These are phyloP conservation scores for Acanthiza pusilla DNA, from an alignment of 2,797 vertebrate genomes.

Conservation along the genomic window DNA sequence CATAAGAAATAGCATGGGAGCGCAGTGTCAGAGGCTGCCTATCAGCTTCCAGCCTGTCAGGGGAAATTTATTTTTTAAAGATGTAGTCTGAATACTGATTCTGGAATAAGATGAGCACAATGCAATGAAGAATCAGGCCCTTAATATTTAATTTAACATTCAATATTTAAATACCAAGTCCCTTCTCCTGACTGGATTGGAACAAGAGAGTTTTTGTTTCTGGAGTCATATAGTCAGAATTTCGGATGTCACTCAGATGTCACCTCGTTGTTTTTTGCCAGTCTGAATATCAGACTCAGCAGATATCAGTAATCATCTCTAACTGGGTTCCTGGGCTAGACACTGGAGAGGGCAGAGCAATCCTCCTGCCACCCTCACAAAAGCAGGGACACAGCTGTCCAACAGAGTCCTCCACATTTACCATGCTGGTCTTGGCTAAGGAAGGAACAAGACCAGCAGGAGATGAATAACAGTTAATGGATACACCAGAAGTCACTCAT, in stretches of 20 bases:
- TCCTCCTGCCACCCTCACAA: neutral
- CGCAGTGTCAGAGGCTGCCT: neutral
- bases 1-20: constrained; percentile 11
- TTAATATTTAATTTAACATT: neutral
- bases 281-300: neutral
- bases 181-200: neutral
- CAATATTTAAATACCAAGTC: neutral
- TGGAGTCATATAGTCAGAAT: neutral
- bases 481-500: accelerated
- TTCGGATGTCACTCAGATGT: neutral
- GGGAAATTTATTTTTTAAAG: constrained; percentile 30
- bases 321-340: neutral
- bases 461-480: neutral
- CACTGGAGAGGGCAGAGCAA: neutral
- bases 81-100: neutral
- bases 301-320: neutral
- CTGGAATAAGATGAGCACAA: neutral
- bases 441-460: neutral
- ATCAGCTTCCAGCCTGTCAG: neutral
- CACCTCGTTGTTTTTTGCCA: neutral
- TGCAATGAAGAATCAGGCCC: neutral
- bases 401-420: neutral
- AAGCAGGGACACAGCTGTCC: neutral
- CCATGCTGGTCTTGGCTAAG: neutral
- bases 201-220: neutral